phyloP scores from a whole-genome alignment of 2,797 vertebrate genomes.

The Harpagifer antarcticus region DNA sequence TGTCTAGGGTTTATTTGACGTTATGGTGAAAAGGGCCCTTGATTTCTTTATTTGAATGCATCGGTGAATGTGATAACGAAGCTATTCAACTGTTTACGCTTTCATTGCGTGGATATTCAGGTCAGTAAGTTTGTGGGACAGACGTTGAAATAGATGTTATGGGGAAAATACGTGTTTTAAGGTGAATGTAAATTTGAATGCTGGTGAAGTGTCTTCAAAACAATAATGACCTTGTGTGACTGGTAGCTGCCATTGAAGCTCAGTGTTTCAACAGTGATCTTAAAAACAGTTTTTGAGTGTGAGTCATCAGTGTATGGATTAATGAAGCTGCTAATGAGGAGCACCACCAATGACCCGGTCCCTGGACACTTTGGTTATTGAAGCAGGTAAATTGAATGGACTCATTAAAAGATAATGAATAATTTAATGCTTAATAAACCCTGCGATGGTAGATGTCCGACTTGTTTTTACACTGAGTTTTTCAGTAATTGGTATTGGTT shows the following conservation, averaged over 20 bases:
- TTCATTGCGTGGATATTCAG: background rate
- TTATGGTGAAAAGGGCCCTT: background rate
- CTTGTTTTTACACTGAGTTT: background rate
- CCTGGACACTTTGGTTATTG: constrained; percentile 4
- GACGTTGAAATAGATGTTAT: too few species aligned
- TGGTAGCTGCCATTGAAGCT: background rate
- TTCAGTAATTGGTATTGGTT: background rate
- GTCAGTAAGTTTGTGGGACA: background rate
- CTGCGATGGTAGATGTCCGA: background rate
- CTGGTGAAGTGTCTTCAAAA: background rate
- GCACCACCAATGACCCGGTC: constrained; percentile 4
- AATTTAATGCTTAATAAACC: constrained; percentile 17
- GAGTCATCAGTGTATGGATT: background rate
- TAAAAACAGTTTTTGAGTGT: background rate
- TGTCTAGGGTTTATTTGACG: background rate
- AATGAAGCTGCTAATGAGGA: background rate
- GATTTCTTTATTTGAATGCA: background rate
- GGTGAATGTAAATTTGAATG: background rate
- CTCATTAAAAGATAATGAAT: constrained; percentile 31
- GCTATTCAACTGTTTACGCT: background rate
- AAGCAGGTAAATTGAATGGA: constrained; percentile 8
- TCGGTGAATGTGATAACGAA: background rate
- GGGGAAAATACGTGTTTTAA: background rate
- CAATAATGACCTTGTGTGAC: background rate
- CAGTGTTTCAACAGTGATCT: background rate